Evolutionary conservation across 2,888 invertebrate genomes (phyloP).

Genomic region (Oscheius sp.): DNA sequence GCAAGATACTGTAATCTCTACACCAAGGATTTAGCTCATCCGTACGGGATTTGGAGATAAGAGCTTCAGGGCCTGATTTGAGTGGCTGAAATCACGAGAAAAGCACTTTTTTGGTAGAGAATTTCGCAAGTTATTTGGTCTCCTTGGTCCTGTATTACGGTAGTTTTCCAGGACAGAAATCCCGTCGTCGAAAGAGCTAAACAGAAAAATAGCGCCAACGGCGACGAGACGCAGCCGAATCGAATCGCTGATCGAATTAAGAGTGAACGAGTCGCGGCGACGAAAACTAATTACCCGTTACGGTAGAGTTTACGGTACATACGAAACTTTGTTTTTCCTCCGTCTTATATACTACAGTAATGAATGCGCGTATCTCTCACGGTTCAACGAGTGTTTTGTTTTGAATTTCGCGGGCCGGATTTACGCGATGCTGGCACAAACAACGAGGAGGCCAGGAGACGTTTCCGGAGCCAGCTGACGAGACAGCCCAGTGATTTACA

Average conservation of each 20-base stretch:
- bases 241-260: conserved; percentile 33
- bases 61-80: neutral
- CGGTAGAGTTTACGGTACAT: conserved; percentile 18
- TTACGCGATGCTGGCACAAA: conserved; percentile 25
- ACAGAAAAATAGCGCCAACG: neutral
- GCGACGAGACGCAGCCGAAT: conserved; percentile 16
- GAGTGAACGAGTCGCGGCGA: conserved; percentile 14
- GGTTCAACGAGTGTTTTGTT: conserved; percentile 29
- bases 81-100: conserved; percentile 11
- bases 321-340: conserved; percentile 7
- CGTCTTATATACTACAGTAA: conserved; percentile 18
- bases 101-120: neutral
- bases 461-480: conserved; percentile 1
- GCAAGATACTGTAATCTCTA: neutral
- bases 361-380: conserved; percentile 20
- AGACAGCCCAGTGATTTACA: conserved; percentile 3
- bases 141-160: neutral
- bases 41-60: neutral
- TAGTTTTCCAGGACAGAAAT: too few species aligned
- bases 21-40: neutral
- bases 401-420: conserved; percentile 28
- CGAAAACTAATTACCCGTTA: conserved; percentile 19
- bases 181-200: neutral
- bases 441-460: conserved; percentile 7
- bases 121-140: neutral